phyloP scores from a whole-genome alignment of 2,113 vertebrate species.

The Clarias macrocephalus region DNA sequence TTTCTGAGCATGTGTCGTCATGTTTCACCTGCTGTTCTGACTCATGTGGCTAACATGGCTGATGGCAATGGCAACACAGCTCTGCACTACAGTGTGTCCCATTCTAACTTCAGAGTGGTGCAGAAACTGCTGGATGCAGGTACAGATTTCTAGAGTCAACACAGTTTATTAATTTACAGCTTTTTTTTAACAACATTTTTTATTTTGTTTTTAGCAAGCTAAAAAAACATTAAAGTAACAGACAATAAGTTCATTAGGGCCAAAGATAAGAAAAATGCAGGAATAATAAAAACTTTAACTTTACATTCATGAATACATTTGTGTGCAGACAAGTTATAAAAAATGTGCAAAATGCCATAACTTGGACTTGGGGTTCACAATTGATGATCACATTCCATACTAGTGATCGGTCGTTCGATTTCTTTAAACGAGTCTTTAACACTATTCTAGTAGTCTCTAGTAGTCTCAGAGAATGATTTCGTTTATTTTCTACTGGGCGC shows the following conservation, averaged over 20 bases:
- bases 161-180: background rate
- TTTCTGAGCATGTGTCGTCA: constrained; percentile 80
- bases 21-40: constrained; percentile 81
- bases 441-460: too few species aligned
- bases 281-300: background rate
- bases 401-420: too few species aligned
- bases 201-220: background rate
- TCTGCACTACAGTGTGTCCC: constrained; percentile 96
- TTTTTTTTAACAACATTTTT: background rate
- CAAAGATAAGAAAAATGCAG: background rate
- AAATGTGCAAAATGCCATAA: background rate
- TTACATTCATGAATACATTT: background rate
- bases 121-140: constrained; percentile 88
- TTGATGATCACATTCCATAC: too few species aligned
- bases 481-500: too few species aligned
- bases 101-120: constrained; percentile 94
- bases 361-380: too few species aligned
- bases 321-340: background rate
- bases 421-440: too few species aligned
- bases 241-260: background rate
- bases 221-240: too few species aligned
- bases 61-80: constrained; percentile 96
- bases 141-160: constrained; percentile 51
- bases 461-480: too few species aligned
- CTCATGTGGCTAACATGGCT: constrained; percentile 87